Conservation (phyloP, 2,113 vertebrate species). For the Stegastes partitus region DNA sequence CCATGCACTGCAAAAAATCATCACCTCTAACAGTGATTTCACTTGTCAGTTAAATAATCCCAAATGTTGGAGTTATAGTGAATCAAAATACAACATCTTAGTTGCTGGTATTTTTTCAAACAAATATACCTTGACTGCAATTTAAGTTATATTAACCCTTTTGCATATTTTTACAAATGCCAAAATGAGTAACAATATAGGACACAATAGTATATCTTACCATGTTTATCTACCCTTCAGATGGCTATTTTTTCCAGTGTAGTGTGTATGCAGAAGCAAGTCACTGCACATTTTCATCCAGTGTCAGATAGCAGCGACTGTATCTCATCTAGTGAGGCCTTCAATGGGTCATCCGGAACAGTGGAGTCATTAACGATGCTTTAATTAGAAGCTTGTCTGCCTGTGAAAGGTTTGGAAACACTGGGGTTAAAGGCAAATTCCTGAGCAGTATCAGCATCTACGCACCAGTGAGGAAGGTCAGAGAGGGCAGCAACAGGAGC, state of each 20-base stretch:
- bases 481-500: background rate
- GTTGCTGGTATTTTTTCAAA: background rate
- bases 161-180: background rate
- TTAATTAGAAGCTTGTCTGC: conserved; percentile 53
- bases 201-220: background rate
- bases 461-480: conserved; percentile 18
- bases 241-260: background rate
- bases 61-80: background rate
- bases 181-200: background rate
- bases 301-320: conserved; percentile 14
- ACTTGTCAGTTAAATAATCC: background rate
- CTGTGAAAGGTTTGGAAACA: conserved; percentile 56
- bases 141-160: background rate
- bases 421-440: conserved; percentile 54
- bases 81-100: background rate
- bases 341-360: conserved; percentile 40
- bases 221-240: background rate
- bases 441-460: conserved; percentile 36
- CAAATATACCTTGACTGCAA: background rate
- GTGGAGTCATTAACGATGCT: conserved; percentile 30
- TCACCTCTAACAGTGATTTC: background rate
- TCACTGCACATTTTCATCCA: conserved; percentile 22
- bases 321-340: conserved; percentile 20
- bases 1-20: conserved; percentile 22
- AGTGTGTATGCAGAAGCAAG: background rate